These are phyloP conservation scores for Excalfactoria chinensis DNA, from an alignment of 2,113 vertebrate genomes.

Conservation along the genomic window DNA sequence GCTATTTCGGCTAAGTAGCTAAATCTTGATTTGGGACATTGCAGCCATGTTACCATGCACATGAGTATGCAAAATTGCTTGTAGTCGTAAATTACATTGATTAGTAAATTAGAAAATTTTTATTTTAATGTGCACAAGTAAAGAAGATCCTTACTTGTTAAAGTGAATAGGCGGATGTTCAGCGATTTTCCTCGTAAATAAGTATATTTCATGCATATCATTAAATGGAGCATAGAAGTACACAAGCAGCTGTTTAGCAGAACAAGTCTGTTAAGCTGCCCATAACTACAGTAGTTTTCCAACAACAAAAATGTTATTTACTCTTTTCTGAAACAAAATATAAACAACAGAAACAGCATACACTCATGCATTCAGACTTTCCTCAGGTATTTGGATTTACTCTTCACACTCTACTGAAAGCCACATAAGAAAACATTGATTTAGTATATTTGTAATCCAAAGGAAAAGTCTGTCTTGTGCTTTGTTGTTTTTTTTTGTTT, in stretches of 20 bases:
- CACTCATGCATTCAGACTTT: background rate
- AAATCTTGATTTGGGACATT: background rate
- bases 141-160: background rate
- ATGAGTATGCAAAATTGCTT: background rate
- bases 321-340: background rate
- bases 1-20: background rate
- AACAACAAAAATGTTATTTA: background rate
- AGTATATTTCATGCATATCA: constrained; percentile 15
- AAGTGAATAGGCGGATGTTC: constrained; percentile 4
- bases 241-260: constrained; percentile 25
- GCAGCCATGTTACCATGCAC: background rate
- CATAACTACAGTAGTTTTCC: constrained; percentile 26
- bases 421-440: background rate
- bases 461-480: background rate
- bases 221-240: background rate
- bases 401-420: background rate
- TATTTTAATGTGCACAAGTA: background rate
- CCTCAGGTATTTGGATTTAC: background rate
- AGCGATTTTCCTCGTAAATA: constrained; percentile 23
- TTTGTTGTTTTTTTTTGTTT: background rate
- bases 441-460: background rate
- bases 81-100: background rate
- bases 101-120: background rate
- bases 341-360: constrained; percentile 10
- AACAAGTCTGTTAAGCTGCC: background rate